These are phyloP conservation scores for Drosophila grimshawi DNA, from an alignment of 1,140 invertebrate genomes.

Conservation along the genomic window DNA sequence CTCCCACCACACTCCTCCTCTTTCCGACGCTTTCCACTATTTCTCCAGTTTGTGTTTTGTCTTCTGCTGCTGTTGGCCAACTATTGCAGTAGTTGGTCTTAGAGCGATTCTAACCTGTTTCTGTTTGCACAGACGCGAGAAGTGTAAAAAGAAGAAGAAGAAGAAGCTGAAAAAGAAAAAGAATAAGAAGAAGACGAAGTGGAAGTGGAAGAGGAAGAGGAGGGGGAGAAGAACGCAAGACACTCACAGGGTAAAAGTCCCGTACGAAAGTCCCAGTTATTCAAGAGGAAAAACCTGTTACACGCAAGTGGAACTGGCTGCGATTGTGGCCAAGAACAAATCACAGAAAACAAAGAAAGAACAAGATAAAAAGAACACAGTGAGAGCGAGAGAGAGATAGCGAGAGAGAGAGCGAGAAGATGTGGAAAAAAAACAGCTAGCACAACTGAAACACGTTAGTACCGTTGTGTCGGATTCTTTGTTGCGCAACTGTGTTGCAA, in stretches of 20 bases:
- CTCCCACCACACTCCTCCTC: not conserved
- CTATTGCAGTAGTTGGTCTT: constrained; percentile 63
- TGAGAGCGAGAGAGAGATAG: not conserved
- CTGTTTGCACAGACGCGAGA: constrained; percentile 18
- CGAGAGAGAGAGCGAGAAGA: constrained; percentile 3
- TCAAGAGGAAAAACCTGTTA: constrained; percentile 83
- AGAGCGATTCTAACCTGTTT: constrained; percentile 76
- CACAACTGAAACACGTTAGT: constrained; percentile 77
- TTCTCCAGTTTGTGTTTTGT: not conserved
- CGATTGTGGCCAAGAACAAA: constrained; percentile 60
- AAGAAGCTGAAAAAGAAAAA: not conserved
- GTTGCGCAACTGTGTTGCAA: constrained; percentile 84
- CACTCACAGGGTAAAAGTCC: constrained; percentile 78
- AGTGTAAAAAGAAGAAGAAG: not conserved
- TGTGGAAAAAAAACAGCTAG: constrained; percentile 33
- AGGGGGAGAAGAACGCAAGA: constrained; percentile 32
- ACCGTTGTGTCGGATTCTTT: constrained; percentile 83
- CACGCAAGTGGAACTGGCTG: constrained; percentile 68
- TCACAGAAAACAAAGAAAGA: constrained; percentile 8
- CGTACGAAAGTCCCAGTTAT: constrained; percentile 84
- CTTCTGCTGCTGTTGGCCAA: constrained; percentile 32
- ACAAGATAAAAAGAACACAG: not conserved
- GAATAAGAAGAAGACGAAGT: not conserved
- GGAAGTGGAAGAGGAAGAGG: no score
- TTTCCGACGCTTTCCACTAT: no score